Evolutionary conservation across 1,140 invertebrate genomes (phyloP).

Genomic region (Archivesica marissinica): DNA sequence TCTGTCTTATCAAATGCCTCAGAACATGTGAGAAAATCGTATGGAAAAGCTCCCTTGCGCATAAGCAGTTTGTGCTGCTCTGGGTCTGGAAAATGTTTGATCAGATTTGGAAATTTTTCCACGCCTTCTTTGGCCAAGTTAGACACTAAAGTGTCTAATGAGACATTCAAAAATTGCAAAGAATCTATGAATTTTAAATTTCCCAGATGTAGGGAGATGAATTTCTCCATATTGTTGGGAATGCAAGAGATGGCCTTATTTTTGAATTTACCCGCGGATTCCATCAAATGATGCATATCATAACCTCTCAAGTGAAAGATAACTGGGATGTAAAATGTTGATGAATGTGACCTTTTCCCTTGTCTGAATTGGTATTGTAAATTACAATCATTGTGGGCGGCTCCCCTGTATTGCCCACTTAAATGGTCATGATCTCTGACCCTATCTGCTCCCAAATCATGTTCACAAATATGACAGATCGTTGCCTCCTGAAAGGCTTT

Average conservation of each 20-base stretch:
- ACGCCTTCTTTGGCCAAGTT: conserved; percentile 36
- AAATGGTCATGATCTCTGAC: conserved; percentile 33
- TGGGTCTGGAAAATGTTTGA: conserved; percentile 36
- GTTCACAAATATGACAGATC: not conserved
- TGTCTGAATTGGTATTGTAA: not conserved
- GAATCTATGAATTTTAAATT: conserved; percentile 37
- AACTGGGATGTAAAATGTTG: conserved; percentile 74
- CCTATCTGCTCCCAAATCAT: not conserved
- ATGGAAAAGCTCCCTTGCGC: conserved; percentile 32
- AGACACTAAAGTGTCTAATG: not conserved
- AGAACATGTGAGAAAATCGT: conserved; percentile 67
- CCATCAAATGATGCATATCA: conserved; percentile 81
- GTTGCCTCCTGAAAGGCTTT: not conserved
- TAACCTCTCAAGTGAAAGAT: conserved; percentile 82
- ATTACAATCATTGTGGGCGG: conserved; percentile 2
- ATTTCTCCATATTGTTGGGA: conserved; percentile 81
- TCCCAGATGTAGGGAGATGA: conserved; percentile 59
- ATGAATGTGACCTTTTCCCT: not conserved
- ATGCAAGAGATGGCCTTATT: conserved; percentile 76
- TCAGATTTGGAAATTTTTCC: conserved; percentile 74
- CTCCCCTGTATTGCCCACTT: not conserved
- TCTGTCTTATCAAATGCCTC: conserved; percentile 16
- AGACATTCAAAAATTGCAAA: not conserved
- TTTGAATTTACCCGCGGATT: conserved; percentile 71
- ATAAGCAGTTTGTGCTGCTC: conserved; percentile 18